phyloP scores from a whole-genome alignment of 2,797 vertebrate species.

The Hapalemur alaotrensis region DNA sequence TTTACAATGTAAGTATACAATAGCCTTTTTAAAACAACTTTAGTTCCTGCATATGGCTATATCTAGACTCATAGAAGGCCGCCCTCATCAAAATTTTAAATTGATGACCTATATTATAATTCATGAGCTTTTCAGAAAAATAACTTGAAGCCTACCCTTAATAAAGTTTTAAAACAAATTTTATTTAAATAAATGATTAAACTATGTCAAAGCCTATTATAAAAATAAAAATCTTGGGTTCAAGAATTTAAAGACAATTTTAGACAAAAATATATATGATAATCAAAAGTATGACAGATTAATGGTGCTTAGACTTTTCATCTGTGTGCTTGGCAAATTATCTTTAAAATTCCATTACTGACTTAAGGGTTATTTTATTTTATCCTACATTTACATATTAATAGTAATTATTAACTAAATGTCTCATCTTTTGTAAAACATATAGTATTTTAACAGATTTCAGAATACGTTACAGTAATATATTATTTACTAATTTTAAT shows the following conservation, averaged over 20 bases:
- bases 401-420: slow-evolving; percentile 14
- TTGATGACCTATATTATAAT: not conserved
- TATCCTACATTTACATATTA: not conserved
- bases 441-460: not conserved
- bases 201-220: not conserved
- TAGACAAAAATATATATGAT: slow-evolving; percentile 3
- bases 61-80: not conserved
- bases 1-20: not conserved
- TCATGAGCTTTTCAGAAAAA: slow-evolving; percentile 19
- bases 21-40: slow-evolving; percentile 7
- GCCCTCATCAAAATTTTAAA: slow-evolving; percentile 21
- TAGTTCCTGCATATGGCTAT: not conserved
- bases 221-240: slow-evolving; percentile 28
- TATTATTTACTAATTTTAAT: slow-evolving; percentile 23
- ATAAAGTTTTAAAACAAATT: slow-evolving; percentile 16
- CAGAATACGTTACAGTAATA: not conserved
- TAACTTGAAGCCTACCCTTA: not conserved
- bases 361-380: not conserved
- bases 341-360: slow-evolving; percentile 4
- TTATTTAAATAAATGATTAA: slow-evolving; percentile 35
- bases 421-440: not conserved
- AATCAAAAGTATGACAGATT: slow-evolving; percentile 8
- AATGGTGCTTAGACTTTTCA: not conserved
- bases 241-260: not conserved
- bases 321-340: not conserved